Evolutionary conservation across 2,797 vertebrate species (phyloP), one percentile per base, ranked within the genome.

Genomic region (Neopelma chrysocephalum): DNA sequence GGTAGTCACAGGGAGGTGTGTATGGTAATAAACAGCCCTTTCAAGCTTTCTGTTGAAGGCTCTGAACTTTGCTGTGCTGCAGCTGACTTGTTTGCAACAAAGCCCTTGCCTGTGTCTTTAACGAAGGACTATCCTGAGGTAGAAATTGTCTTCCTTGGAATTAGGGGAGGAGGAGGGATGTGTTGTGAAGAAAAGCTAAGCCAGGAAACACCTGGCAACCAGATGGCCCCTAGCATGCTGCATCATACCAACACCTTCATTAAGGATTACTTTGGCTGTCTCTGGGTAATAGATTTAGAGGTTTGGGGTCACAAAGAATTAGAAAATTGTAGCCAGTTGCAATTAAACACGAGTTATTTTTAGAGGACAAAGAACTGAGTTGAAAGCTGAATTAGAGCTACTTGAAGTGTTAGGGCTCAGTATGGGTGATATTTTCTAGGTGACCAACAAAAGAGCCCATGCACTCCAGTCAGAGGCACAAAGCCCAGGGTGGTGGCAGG

Each of bases 291-390:
- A 85, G 93, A 94, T 97, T 97, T 96, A 93, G 84, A 56, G 62
- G 61, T 90, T 89, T 94, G 94, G 84, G 96, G 83, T 96, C 85
- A 93, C 64, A 92, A 94, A 96, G 88, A 96, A 92, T 94, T 96
- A 94, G 91, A 96, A 97, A 93, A 94, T 85, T 90, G 82, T 87
- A 94, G 79, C 70, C 81, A 90, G 66, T 91, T 93, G 40, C 76
- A 92, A 96, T 96, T 97, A 93, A 91, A 94, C 4, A 0, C 13
- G 40, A 73, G 90, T 92, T 96, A 86, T 93, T 96, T 96, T 97
- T 94, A 83, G 86, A 87, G 65, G 69, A 80, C 76, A 85, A 91
- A 89, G 92, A 89, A 15, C n/a, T 50, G 57, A 91, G 75, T 57
- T 81, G 81, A 48, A 89, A 65, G 82, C 73, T 92, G 90, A 89